phyloP scores from a whole-genome alignment of 2,888 invertebrate species.

The Sminthurinus aureus region DNA sequence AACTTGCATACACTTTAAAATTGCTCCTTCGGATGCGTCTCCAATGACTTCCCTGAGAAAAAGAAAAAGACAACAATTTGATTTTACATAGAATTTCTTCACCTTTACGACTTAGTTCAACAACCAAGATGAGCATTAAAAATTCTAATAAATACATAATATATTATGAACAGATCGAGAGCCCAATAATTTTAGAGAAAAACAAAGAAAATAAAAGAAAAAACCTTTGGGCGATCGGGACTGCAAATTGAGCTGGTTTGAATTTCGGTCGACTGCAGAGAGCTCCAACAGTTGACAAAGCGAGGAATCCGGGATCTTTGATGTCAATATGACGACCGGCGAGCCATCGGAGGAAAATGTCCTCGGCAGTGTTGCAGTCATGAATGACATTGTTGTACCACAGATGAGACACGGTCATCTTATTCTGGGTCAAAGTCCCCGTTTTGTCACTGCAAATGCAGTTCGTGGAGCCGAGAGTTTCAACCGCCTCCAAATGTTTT shows the following conservation, averaged over 20 bases:
- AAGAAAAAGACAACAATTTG: no score
- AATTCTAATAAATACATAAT: no score
- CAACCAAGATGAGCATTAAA: no score
- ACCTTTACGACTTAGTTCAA: no score
- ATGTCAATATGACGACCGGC: conserved; percentile 38
- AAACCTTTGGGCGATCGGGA: conserved; percentile 31
- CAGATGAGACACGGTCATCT: conserved; percentile 39
- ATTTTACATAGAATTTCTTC: no score
- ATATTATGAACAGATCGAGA: no score
- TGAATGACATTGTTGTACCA: conserved; percentile 40
- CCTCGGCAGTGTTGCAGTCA: conserved; percentile 30
- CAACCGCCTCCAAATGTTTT: conserved; percentile 70
- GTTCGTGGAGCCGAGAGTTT: conserved; percentile 70
- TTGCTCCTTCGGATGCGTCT: conserved; percentile 54
- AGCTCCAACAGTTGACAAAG: conserved; percentile 48
- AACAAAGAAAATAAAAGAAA: no score
- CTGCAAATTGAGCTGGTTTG: conserved; percentile 43
- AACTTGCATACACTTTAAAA: conserved; percentile 50
- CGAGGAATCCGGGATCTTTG: conserved; percentile 60
- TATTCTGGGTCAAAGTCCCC: conserved; percentile 43
- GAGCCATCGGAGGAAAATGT: conserved; percentile 31
- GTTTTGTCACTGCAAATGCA: conserved; percentile 70
- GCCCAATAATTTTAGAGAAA: conserved; percentile 18
- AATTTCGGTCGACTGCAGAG: conserved; percentile 51
- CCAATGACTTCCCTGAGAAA: conserved; percentile 28